Percentiles rank a stretch among this genome's conserved stretches.
Conservation (phyloP, 2,888 invertebrate genomes). For the Sycophila texana region DNA sequence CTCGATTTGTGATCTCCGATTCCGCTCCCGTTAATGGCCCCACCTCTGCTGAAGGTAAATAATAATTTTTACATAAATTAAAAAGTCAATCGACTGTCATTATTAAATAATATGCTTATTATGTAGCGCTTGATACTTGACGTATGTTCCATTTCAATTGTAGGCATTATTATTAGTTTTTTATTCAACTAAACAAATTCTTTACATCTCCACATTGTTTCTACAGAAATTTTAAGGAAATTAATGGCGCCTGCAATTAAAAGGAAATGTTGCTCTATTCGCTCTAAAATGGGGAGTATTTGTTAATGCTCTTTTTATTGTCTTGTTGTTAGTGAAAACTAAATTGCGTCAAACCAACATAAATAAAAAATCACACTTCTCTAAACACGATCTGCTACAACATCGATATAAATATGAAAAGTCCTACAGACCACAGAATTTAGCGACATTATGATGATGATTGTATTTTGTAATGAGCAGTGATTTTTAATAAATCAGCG, state of each 20-base stretch:
- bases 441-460: conserved; percentile 3
- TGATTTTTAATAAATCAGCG: conserved; percentile 36
- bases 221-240: too few species aligned
- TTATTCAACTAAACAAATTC: background rate
- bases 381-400: conserved; percentile 46
- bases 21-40: conserved; percentile 74
- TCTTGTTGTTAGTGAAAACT: conserved; percentile 37
- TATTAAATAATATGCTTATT: conserved; percentile 2
- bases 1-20: conserved; percentile 73
- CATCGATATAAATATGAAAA: conserved; percentile 35
- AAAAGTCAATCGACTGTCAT: background rate
- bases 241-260: too few species aligned
- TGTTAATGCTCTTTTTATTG: conserved; percentile 37
- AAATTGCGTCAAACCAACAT: conserved; percentile 28
- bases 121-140: conserved; percentile 10
- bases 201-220: too few species aligned
- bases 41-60: conserved; percentile 73
- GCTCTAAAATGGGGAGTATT: conserved; percentile 1
- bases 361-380: conserved; percentile 23
- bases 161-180: background rate
- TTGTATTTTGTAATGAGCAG: conserved; percentile 29
- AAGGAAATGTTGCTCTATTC: conserved; percentile 21
- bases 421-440: conserved; percentile 52
- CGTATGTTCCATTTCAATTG: background rate
- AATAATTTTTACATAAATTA: conserved; percentile 49